phyloP scores from a whole-genome alignment of 2,888 invertebrate species.

The Cremastinae sp. region DNA sequence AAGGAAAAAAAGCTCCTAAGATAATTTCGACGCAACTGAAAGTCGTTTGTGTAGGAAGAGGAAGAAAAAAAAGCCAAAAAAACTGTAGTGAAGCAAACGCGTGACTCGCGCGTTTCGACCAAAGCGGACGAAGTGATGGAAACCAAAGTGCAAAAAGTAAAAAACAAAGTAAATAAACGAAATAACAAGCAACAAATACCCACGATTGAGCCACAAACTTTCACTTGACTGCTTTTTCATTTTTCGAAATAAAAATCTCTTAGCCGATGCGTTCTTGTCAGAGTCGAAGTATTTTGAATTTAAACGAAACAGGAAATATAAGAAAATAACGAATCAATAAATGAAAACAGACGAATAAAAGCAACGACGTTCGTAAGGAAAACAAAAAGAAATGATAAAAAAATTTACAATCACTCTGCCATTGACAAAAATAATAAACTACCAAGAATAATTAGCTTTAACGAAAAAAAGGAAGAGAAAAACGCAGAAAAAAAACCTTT shows the following conservation, averaged over 20 bases:
- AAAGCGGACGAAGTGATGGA: slow-evolving; percentile 63
- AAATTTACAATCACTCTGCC: slow-evolving; percentile 74
- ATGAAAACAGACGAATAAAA: background rate
- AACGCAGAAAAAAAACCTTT: slow-evolving; percentile 64
- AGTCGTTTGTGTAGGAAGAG: slow-evolving; percentile 54
- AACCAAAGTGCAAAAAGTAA: slow-evolving; percentile 65
- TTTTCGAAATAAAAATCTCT: slow-evolving; percentile 14
- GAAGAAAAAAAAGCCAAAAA: slow-evolving; percentile 53
- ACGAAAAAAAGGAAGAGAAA: slow-evolving; percentile 47
- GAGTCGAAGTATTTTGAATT: slow-evolving; percentile 17
- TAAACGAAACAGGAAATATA: background rate
- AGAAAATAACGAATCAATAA: too few species aligned
- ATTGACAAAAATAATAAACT: slow-evolving; percentile 58
- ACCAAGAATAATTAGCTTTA: slow-evolving; percentile 1
- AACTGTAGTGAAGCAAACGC: slow-evolving; percentile 58
- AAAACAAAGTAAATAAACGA: slow-evolving; percentile 1
- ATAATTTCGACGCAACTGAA: slow-evolving; percentile 27
- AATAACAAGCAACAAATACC: slow-evolving; percentile 48
- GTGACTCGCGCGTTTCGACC: slow-evolving; percentile 61
- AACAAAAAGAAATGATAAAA: slow-evolving; percentile 16
- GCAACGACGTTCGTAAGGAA: slow-evolving; percentile 7
- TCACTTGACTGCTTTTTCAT: slow-evolving; percentile 36
- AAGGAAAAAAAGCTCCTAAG: slow-evolving; percentile 58
- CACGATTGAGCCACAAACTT: slow-evolving; percentile 44
- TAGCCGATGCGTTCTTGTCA: slow-evolving; percentile 15